Evolutionary conservation across 2,888 invertebrate species (phyloP), one percentile per base, ranked within the genome.

Genomic region (Pachydiplax longipennis): DNA sequence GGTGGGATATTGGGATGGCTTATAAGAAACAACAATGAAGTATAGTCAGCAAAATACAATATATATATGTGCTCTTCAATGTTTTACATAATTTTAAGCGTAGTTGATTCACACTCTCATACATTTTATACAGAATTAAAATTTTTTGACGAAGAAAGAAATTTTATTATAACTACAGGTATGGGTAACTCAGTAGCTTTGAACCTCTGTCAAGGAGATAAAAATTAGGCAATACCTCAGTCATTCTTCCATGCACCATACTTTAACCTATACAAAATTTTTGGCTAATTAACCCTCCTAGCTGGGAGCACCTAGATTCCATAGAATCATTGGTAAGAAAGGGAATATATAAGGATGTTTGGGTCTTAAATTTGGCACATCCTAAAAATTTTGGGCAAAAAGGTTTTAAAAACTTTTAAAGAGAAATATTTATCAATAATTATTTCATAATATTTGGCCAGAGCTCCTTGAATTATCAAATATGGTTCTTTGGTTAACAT

Each of bases 41-140:
- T 22, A 12, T 13, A 61, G 35, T 87, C 87, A 87, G 87, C 87
- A 87, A 87, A 87, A 87, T 87, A 87, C 87, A 87, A 87, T 87
- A 87, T 87, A 87, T 48, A 48, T 48, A 61, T 87, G 87, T 87
- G 87, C 87, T 87, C 87, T 87, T 87, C 87, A 58, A 87, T 87
- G 53, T 58, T 87, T 58, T 87, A 87, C 87, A 87, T 87, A 58
- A 87, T 83, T 87, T 87, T 61, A 87, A 87, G 87, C 87, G 53
- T 87, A 87, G 61, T 87, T 87, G 35, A 87, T 35, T 61, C 87
- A 87, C 87, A 87, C 87, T 87, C 37, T 61, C 87, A 87, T 25
- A 87, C 87, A 87, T 35, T 87, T 58, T 87, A 61, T 58, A 87
- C 61, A 87, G 58, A 61, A 58, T 61, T 87, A 61, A 61, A 87